Percentiles rank a stretch among this genome's conserved stretches.
Conservation (phyloP, 1,140 invertebrate species). For the Lasioglossum baleicum region DNA sequence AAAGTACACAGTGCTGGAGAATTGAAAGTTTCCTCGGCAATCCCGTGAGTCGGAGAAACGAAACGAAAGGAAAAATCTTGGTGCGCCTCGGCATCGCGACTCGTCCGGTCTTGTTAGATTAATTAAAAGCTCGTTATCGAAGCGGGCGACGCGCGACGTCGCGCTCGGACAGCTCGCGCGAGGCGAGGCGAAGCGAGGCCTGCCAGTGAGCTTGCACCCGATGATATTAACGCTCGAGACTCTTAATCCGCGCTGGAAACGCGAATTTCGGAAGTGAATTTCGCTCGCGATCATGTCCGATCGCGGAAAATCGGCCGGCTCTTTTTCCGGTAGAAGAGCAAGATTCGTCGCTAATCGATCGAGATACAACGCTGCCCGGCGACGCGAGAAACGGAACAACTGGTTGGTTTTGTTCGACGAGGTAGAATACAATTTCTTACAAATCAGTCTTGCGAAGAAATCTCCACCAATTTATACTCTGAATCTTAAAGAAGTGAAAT, state of each 20-base stretch:
- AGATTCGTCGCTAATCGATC: slow-evolving; percentile 2
- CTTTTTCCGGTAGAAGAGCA: background rate
- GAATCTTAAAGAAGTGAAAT: too few species aligned
- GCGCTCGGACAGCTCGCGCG: slow-evolving; percentile 7
- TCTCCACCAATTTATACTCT: too few species aligned
- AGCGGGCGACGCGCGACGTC: slow-evolving; percentile 17
- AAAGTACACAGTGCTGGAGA: too few species aligned
- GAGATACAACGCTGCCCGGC: background rate
- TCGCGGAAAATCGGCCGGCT: background rate
- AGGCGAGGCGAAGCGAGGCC: slow-evolving; percentile 1
- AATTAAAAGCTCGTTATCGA: slow-evolving; percentile 64
- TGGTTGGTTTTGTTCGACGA: slow-evolving; percentile 63
- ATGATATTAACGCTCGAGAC: slow-evolving; percentile 14
- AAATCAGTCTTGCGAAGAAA: background rate
- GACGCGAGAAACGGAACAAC: slow-evolving; percentile 52
- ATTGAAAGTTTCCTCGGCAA: too few species aligned
- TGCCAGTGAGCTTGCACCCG: slow-evolving; percentile 28
- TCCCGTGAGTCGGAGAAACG: background rate
- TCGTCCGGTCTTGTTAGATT: slow-evolving; percentile 58
- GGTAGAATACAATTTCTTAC: slow-evolving; percentile 20
- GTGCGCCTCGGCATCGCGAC: slow-evolving; percentile 17
- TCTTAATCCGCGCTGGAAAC: slow-evolving; percentile 5
- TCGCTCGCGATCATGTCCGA: slow-evolving; percentile 6
- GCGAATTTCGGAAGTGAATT: background rate
- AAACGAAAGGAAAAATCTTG: slow-evolving; percentile 28